Conservation (phyloP, 2,888 invertebrate genomes). For the Chydorus sphaericus region DNA sequence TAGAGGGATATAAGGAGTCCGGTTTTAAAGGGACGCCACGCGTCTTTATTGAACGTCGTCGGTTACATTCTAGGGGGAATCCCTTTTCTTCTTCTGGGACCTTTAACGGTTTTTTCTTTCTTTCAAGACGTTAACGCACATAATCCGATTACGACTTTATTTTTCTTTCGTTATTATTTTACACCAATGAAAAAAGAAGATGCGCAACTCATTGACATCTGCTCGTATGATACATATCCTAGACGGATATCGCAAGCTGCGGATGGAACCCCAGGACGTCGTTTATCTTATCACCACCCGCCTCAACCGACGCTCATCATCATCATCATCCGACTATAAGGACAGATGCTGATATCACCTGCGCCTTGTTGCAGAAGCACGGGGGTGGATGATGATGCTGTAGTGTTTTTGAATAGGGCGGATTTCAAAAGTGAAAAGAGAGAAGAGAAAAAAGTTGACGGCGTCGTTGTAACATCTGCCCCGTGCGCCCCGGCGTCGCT, state of each 20-base stretch:
- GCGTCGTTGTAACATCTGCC: constrained; percentile 7
- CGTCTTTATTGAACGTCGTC: background rate
- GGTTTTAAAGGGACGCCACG: background rate
- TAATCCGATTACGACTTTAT: no score
- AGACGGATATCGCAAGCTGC: background rate
- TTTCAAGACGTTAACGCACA: no score
- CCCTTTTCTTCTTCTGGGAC: constrained; percentile 6
- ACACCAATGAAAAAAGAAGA: no score
- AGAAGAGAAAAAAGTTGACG: background rate
- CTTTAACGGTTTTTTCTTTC: constrained; percentile 1
- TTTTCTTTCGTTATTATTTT: no score
- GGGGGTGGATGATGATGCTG: background rate
- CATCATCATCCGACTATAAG: background rate
- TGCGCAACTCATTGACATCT: no score
- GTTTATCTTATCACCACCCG: background rate
- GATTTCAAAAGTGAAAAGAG: background rate
- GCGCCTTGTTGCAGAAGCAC: background rate
- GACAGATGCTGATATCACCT: background rate
- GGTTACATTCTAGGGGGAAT: constrained; percentile 9
- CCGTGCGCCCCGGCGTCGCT: background rate
- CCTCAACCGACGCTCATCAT: background rate
- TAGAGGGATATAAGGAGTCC: background rate
- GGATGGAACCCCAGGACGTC: background rate
- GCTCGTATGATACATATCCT: no score
- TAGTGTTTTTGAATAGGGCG: background rate